Base-by-base conservation (phyloP, 2,113 vertebrate genomes). In the Glaucidium brasilianum region DNA sequence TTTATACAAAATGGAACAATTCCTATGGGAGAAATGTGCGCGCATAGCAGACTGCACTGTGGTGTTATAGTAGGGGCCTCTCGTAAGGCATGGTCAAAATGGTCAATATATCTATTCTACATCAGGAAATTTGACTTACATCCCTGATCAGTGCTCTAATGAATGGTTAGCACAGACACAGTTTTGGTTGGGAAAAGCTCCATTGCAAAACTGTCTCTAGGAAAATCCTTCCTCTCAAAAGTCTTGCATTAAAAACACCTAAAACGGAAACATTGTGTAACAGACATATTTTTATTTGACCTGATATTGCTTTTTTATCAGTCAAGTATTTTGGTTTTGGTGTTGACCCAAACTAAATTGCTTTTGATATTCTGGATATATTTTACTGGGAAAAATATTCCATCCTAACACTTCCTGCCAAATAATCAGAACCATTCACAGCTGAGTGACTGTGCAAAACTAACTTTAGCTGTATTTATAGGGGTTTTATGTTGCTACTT, bases 341-440 rank as follows among this genome's bases (percentile, higher is more conserved):
- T 80, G 49, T 58, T 60, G 27, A 76, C 14, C 4, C 22, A 66
- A 64, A 76, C 5, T 60, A 39, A 90, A 95, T 35, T 58, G 74
- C 26, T 92, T 93, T 32, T 76, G 49, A 83, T 88, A 90, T 93
- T 83, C 55, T 90, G 67, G 59, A 58, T n/a, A 58, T 21, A 71
- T 47, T 85, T 76, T 18, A 35, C 27, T 9, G 16, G 59, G 30
- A 81, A 94, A 94, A 90, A 77, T 78, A 26, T 6, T 75, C 64
- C 56, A 19, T 47, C 35, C 6, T 71, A 68, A 39, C 2, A 22
- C 35, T 81, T 91, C 22, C 87, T 87, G 73, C 60, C 77, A 95
- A 94, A 75, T 94, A 90, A 87, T 95, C 39, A 94, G 60, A 94
- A 66, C 41, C 45, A 77, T 90, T 90, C 67, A 85, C 12, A 53